Base-by-base conservation (phyloP, 2,797 vertebrate genomes). In the Acropternis orthonyx region DNA sequence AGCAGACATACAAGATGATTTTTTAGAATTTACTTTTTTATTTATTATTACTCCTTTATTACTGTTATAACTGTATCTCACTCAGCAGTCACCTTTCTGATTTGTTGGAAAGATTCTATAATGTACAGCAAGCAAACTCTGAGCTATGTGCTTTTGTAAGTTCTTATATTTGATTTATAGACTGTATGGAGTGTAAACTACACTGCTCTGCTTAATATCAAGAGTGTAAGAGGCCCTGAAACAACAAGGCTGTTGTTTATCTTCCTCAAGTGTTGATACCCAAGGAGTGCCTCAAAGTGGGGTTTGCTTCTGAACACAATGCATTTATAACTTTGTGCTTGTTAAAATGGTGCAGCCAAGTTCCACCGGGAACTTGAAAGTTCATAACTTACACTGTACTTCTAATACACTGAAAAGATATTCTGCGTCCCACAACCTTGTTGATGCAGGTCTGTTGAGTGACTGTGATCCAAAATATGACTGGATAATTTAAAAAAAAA, bases 221-320 rank as follows among this genome's bases (percentile, higher is more conserved):
- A 66, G 59, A 77, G 28, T 18, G 17, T 67, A 54, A 80, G 12
- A 34, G 62, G 30, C 76, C 37, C 56, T 58, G 58, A 84, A 91
- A 61, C 49, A 93, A 74, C 27, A 73, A 69, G 28, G 32, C 16
- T 62, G 34, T 83, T 62, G 34, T 83, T 95, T 85, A 62, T 92
- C 48, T 83, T 92, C 51, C 69, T 79, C 52, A 58, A 72, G 34
- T 58, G 49, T 55, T 92, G 56, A 69, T 79, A 79, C 79, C 34
- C 44, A 76, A 82, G 41, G 37, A 95, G 88, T 71, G 78, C 41
- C 41, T 73, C 27, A 51, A 65, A 96, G n/a, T 66, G 51, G 58
- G 14, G 18, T 67, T 85, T 77, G 26, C 26, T 48, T 91, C 3
- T 55, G 2, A 81, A 19, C 18, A 44, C 32, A 20, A 19, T n/a